Conservation (phyloP, 2,888 invertebrate species). For the Ctena decussata region DNA sequence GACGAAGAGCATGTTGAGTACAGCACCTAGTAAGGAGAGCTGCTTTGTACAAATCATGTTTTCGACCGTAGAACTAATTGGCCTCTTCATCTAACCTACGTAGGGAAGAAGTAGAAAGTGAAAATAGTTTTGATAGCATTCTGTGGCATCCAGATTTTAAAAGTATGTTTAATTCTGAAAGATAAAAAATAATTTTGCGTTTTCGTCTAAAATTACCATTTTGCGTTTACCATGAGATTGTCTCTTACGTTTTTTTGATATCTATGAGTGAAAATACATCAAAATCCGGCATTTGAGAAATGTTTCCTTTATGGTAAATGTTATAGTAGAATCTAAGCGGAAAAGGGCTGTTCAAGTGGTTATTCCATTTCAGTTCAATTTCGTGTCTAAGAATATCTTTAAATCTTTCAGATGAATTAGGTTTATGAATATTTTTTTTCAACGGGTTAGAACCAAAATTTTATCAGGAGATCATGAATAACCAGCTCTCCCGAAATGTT, state of each 20-base stretch:
- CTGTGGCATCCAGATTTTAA: too few species aligned
- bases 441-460: background rate
- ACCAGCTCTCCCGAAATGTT: background rate
- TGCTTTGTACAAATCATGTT: too few species aligned
- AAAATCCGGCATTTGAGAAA: slow-evolving; percentile 2
- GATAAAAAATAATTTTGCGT: background rate
- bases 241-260: background rate
- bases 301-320: background rate
- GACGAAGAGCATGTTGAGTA: too few species aligned
- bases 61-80: too few species aligned
- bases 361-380: background rate
- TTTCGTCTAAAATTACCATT: background rate
- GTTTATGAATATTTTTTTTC: background rate
- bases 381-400: background rate
- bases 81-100: too few species aligned
- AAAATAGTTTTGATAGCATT: too few species aligned
- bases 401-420: background rate
- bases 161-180: too few species aligned
- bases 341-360: background rate
- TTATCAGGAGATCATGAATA: background rate
- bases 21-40: too few species aligned
- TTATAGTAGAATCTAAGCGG: background rate
- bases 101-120: too few species aligned
- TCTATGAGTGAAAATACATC: background rate
- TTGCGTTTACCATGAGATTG: background rate